Evolutionary conservation across 2,113 vertebrate genomes (phyloP).

Genomic region (Mesembrinibis cayennensis): DNA sequence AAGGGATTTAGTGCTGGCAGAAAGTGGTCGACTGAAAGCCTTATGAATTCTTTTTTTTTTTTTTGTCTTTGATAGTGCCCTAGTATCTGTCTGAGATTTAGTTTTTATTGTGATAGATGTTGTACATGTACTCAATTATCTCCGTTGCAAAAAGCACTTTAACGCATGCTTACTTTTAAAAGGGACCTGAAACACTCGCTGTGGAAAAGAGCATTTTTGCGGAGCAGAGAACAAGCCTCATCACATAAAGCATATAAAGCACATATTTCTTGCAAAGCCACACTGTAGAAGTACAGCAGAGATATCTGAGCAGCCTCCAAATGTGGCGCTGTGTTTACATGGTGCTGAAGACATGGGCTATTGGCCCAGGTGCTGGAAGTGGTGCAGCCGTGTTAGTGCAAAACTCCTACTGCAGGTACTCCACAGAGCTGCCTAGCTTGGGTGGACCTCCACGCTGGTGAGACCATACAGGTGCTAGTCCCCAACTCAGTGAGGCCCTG

Average conservation of each 20-base stretch:
- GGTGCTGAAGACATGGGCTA: accelerated
- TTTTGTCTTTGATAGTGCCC: background rate
- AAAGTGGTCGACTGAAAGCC: background rate
- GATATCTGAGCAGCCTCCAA: background rate
- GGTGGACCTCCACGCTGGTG: background rate
- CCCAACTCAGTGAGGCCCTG: background rate
- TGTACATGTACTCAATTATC: background rate
- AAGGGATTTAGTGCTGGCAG: background rate
- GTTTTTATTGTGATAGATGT: slow-evolving; percentile 35
- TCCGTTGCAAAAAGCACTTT: background rate
- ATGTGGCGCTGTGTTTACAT: background rate
- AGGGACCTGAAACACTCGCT: background rate
- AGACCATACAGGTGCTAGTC: background rate
- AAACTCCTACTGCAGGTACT: background rate
- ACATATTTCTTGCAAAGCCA: background rate
- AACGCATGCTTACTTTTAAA: background rate
- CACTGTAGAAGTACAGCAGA: background rate
- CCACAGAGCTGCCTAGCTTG: background rate
- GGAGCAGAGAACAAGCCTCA: background rate
- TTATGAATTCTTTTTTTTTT: slow-evolving; percentile 2
- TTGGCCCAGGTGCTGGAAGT: background rate
- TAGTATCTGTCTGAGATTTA: background rate
- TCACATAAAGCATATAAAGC: background rate
- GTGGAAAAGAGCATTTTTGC: background rate
- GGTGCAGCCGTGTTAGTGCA: accelerated